These are phyloP conservation scores for Alligator mississippiensis DNA, from an alignment of 2,113 vertebrate species.

Conservation along the genomic window DNA sequence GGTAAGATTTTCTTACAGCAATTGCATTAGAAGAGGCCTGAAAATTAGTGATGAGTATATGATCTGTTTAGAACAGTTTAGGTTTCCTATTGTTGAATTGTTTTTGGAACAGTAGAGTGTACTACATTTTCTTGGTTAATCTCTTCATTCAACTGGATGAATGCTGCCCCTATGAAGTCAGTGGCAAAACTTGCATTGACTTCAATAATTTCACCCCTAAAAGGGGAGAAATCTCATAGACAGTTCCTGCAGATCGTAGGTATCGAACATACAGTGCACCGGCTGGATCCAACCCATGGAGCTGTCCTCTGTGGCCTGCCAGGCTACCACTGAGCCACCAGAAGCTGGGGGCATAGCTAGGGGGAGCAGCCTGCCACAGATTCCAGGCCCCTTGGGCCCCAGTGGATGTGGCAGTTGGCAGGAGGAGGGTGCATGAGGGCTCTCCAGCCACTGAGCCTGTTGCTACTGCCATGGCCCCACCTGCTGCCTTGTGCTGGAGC, in stretches of 20 bases:
- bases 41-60: background rate
- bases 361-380: too few species aligned
- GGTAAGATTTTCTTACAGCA: constrained; percentile 70
- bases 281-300: too few species aligned
- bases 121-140: background rate
- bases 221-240: background rate
- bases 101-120: background rate
- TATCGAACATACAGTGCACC: too few species aligned
- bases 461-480: too few species aligned
- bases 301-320: too few species aligned
- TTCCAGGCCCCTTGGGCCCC: too few species aligned
- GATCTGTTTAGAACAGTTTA: background rate
- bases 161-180: background rate
- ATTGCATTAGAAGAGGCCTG: background rate
- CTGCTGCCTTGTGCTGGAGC: too few species aligned
- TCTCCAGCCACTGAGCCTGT: too few species aligned
- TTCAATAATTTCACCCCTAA: background rate
- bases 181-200: background rate
- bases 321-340: too few species aligned
- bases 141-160: background rate
- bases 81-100: background rate
- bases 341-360: too few species aligned
- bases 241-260: background rate
- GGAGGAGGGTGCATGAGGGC: too few species aligned
- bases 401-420: too few species aligned